phyloP scores from a whole-genome alignment of 2,888 invertebrate species.

The Eristalis arbustorum region DNA sequence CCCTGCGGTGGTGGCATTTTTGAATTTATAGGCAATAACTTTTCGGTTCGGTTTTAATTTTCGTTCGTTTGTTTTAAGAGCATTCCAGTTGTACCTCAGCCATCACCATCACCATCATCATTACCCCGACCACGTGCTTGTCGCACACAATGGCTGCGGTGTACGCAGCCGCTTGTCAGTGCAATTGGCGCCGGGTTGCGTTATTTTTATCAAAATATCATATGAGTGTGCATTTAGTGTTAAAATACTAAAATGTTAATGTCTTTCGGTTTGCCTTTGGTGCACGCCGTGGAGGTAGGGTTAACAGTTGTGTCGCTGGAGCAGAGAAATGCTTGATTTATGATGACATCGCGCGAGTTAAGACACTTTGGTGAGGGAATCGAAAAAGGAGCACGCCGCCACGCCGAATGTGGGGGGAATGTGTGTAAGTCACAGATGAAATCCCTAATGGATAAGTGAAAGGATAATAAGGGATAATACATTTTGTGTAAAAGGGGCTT shows the following conservation, averaged over 20 bases:
- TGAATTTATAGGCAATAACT: slow-evolving; percentile 70
- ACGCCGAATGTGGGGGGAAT: background rate
- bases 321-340: slow-evolving; percentile 66
- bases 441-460: slow-evolving; percentile 66
- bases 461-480: slow-evolving; percentile 65
- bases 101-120: background rate
- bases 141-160: background rate
- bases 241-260: slow-evolving; percentile 63
- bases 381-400: background rate
- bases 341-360: slow-evolving; percentile 67
- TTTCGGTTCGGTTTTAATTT: slow-evolving; percentile 60
- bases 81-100: slow-evolving; percentile 46
- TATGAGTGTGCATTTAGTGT: slow-evolving; percentile 46
- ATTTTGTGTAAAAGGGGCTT: slow-evolving; percentile 54
- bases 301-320: slow-evolving; percentile 56
- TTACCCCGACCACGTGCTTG: slow-evolving; percentile 50
- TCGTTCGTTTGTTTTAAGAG: slow-evolving; percentile 65
- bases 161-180: background rate
- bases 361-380: slow-evolving; percentile 59
- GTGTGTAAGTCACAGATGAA: slow-evolving; percentile 57
- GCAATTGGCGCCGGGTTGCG: slow-evolving; percentile 66
- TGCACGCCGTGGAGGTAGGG: slow-evolving; percentile 34
- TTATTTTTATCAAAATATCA: slow-evolving; percentile 63
- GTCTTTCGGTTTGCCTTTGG: slow-evolving; percentile 11
- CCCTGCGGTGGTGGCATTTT: slow-evolving; percentile 48